Base-by-base conservation (phyloP, 2,888 invertebrate species). In the Bimastos eiseni region DNA sequence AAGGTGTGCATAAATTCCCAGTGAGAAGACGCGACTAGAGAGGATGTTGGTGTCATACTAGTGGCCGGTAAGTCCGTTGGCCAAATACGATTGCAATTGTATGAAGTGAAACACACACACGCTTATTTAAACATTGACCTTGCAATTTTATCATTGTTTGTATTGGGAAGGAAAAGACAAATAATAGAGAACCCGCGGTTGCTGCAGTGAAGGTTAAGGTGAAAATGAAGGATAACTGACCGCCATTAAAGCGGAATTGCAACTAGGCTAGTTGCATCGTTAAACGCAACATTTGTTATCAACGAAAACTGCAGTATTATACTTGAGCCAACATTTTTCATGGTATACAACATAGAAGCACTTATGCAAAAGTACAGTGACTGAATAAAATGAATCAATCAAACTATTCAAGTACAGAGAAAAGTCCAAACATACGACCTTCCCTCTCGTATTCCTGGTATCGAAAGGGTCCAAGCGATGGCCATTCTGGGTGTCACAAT, bases 91-190 rank as follows among this genome's bases (percentile, higher is more conserved):
- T n/a, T n/a, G 70, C 70, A 70, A 8, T 8, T 21, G n/a, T 13
- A 6, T 70, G 8, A 30, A 70, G 70, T 8, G 6, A 17, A n/a
- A 30, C 30, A 8, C 70, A 11, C 70, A 70, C n/a, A n/a, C 70
- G 30, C n/a, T 70, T 70, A 70, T n/a, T n/a, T 70, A 70, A 70
- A 70, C 70, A n/a, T n/a, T n/a, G n/a, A 70, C 70, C n/a, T 70
- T 6, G 70, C n/a, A 70, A 70, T 70, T 70, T 8, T n/a, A 70
- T 13, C 1, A 70, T n/a, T 70, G 15, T 15, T 49, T 49, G 49
- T 49, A 21, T 21, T 21, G 1, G 4, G 11, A 5, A 30, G 30
- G 30, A n/a, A 30, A 30, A n/a, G 70, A 70, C 13, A 70, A 70
- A 70, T n/a, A 70, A 49, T 49, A 49, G 49, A 21, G 49, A 5